phyloP scores from a whole-genome alignment of 2,888 invertebrate genomes.

The Deilephila elpenor region DNA sequence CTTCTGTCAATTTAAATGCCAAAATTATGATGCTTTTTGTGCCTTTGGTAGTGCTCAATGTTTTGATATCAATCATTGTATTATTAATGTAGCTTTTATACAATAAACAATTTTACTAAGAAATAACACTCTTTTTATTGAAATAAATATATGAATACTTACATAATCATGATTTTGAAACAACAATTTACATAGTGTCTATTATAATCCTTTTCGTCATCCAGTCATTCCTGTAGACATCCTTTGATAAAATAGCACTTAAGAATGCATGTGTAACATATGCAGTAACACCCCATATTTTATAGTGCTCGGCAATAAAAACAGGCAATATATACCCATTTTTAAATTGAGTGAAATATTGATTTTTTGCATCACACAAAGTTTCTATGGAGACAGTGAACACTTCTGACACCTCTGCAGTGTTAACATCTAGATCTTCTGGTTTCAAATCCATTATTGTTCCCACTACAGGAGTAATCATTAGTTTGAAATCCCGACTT shows the following conservation, averaged over 20 bases:
- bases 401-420: constrained; percentile 90
- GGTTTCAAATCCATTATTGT: constrained; percentile 83
- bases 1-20: constrained; percentile 31
- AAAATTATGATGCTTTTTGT: constrained; percentile 42
- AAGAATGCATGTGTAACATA: constrained; percentile 90
- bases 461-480: constrained; percentile 90
- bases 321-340: constrained; percentile 86
- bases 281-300: constrained; percentile 92
- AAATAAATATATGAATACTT: constrained; percentile 33
- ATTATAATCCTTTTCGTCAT: constrained; percentile 61
- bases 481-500: constrained; percentile 75
- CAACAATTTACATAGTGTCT: constrained; percentile 30
- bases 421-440: constrained; percentile 85
- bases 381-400: constrained; percentile 88
- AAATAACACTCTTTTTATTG: constrained; percentile 44
- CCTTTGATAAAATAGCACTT: constrained; percentile 86
- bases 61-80: constrained; percentile 39
- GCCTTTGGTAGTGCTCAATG: constrained; percentile 50
- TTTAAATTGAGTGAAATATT: constrained; percentile 88
- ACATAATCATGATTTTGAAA: constrained; percentile 24
- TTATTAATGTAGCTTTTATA: constrained; percentile 59
- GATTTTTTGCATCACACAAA: constrained; percentile 86
- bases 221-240: constrained; percentile 82
- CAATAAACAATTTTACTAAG: constrained; percentile 50
- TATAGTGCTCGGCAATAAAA: constrained; percentile 85